Evolutionary conservation across 2,113 vertebrate genomes (phyloP).

Genomic region (Grallaria varia): DNA sequence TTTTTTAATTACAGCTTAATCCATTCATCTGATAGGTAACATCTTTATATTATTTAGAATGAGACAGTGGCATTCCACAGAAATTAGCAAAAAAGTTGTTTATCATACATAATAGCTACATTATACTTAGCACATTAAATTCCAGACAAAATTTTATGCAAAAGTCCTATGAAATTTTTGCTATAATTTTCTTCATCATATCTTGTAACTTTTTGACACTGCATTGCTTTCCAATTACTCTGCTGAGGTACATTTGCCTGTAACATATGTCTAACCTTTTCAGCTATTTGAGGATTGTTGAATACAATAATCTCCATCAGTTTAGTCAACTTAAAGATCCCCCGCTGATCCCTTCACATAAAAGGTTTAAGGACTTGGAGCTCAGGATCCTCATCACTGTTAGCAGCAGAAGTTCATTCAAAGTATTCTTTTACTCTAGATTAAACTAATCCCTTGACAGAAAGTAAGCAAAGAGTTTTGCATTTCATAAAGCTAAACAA

Average conservation of each 20-base stretch:
- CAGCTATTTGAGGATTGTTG: background rate
- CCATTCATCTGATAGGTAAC: background rate
- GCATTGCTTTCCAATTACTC: background rate
- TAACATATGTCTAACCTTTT: conserved; percentile 13
- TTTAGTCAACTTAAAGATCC: conserved; percentile 13
- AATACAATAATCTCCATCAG: background rate
- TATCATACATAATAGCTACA: background rate
- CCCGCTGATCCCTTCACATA: conserved; percentile 13
- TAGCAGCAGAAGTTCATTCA: background rate
- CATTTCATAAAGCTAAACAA: background rate
- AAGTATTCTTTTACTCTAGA: background rate
- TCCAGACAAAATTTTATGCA: background rate
- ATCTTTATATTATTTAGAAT: background rate
- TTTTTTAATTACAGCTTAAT: background rate
- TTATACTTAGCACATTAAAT: background rate
- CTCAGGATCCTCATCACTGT: background rate
- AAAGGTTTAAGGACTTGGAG: conserved; percentile 36
- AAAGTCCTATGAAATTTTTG: background rate
- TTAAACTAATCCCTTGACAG: conserved; percentile 4
- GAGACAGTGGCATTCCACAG: background rate
- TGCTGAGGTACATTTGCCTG: background rate
- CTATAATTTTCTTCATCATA: background rate
- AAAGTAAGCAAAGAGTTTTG: background rate
- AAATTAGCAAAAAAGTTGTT: background rate
- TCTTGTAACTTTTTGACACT: background rate